A percentile compares a stretch with the other conserved stretches of the same genome.
Conservation (phyloP, 2,113 vertebrate species). For the Sceloporus tristichus region DNA sequence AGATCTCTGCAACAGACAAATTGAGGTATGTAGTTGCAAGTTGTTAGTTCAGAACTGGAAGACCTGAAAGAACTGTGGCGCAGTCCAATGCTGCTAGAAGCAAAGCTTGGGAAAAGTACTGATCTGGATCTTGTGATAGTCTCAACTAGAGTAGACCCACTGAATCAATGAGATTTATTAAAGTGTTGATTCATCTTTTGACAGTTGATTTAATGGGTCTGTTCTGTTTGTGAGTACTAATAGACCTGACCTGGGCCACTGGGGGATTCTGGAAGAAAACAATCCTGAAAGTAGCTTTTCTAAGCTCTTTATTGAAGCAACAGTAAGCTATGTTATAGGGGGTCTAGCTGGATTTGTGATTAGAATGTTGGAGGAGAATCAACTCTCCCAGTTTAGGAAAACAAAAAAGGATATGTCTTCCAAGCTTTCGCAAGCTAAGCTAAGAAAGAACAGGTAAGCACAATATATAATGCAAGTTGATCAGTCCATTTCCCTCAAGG, state of each 20-base stretch:
- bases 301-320: conserved; percentile 25
- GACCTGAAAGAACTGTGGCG: not conserved
- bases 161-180: no score
- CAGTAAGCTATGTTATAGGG: conserved; percentile 35
- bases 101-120: no score
- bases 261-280: no score
- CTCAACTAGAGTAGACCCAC: no score
- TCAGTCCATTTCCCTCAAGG: conserved; percentile 40
- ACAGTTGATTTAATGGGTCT: no score
- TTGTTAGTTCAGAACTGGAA: conserved; percentile 24
- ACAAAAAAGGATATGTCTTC: conserved; percentile 23
- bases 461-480: conserved; percentile 1
- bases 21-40: not conserved
- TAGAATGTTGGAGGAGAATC: not conserved
- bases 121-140: no score
- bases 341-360: conserved; percentile 23
- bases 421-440: not conserved
- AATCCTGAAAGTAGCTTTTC: no score
- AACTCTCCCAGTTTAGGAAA: not conserved
- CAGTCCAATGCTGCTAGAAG: not conserved
- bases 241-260: no score
- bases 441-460: conserved; percentile 33
- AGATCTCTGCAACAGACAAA: conserved; percentile 20
- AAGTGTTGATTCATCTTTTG: no score
- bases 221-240: no score